Conservation (phyloP, 1,140 invertebrate species). For the Cydia strobilella region DNA sequence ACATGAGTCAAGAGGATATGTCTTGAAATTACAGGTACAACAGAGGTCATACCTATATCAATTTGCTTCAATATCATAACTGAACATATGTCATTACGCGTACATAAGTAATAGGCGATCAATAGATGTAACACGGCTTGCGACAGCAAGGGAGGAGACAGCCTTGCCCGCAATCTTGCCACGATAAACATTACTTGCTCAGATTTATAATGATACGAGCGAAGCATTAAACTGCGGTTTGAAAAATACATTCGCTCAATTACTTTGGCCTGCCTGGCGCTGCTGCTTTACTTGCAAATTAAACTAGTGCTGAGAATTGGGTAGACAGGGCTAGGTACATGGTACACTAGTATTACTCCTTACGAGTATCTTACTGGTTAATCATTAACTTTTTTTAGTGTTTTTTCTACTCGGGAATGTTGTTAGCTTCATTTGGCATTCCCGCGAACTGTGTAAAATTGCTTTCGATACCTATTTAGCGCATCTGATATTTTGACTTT, state of each 20-base stretch:
- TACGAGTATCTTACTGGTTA: not conserved
- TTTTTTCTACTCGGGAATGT: not conserved
- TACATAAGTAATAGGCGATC: slow-evolving; percentile 25
- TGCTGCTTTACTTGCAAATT: slow-evolving; percentile 17
- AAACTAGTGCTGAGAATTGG: not conserved
- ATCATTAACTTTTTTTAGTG: not conserved
- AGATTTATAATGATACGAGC: slow-evolving; percentile 46
- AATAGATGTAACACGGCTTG: slow-evolving; percentile 31
- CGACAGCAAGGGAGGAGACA: slow-evolving; percentile 46
- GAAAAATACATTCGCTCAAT: slow-evolving; percentile 24
- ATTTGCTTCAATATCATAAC: slow-evolving; percentile 26
- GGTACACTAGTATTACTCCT: not conserved
- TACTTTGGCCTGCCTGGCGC: slow-evolving; percentile 1
- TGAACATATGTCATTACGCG: slow-evolving; percentile 31
- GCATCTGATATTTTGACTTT: not conserved
- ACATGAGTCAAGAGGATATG: slow-evolving; percentile 22
- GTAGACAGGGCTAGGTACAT: not conserved
- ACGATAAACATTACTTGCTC: slow-evolving; percentile 43
- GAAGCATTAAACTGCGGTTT: slow-evolving; percentile 22
- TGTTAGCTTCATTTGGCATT: not conserved
- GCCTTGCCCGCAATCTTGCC: slow-evolving; percentile 48
- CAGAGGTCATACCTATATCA: slow-evolving; percentile 29
- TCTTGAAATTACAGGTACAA: slow-evolving; percentile 20
- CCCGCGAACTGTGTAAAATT: not conserved
- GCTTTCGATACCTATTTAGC: no score